These are phyloP conservation scores for Magallana nippona DNA, from an alignment of 2,888 invertebrate genomes.

Conservation along the genomic window DNA sequence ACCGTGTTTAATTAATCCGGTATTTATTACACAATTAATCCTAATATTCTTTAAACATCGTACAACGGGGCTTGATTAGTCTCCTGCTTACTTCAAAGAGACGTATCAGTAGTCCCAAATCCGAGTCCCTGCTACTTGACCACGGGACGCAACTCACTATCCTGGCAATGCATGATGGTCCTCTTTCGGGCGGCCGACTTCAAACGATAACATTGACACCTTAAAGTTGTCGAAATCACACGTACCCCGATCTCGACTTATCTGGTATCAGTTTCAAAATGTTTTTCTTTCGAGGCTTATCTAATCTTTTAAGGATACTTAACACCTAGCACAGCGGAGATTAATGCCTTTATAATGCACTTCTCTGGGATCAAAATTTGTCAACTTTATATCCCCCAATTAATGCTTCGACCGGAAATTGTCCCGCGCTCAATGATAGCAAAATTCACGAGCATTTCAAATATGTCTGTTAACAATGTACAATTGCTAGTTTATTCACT, in stretches of 20 bases:
- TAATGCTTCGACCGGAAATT: not conserved
- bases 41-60: slow-evolving; percentile 2
- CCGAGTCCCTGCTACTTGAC: slow-evolving; percentile 36
- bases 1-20: slow-evolving; percentile 33
- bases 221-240: slow-evolving; percentile 27
- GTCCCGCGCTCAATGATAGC: slow-evolving; percentile 8
- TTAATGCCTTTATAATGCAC: slow-evolving; percentile 37
- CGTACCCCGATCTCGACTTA: slow-evolving; percentile 39
- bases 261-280: slow-evolving; percentile 48
- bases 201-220: slow-evolving; percentile 45
- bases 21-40: slow-evolving; percentile 35
- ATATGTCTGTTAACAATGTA: not conserved
- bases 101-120: slow-evolving; percentile 17
- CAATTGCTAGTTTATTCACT: not conserved
- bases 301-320: slow-evolving; percentile 44
- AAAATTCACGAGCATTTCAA: not conserved
- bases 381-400: slow-evolving; percentile 29
- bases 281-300: slow-evolving; percentile 46
- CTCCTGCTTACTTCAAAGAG: slow-evolving; percentile 25
- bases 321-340: slow-evolving; percentile 43
- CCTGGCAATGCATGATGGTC: slow-evolving; percentile 36
- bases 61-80: slow-evolving; percentile 13
- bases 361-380: slow-evolving; percentile 25
- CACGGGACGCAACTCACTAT: slow-evolving; percentile 42
- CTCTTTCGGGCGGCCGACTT: slow-evolving; percentile 31